These are phyloP conservation scores for Nematolebias whitei DNA, from an alignment of 2,113 vertebrate species.

Conservation along the genomic window DNA sequence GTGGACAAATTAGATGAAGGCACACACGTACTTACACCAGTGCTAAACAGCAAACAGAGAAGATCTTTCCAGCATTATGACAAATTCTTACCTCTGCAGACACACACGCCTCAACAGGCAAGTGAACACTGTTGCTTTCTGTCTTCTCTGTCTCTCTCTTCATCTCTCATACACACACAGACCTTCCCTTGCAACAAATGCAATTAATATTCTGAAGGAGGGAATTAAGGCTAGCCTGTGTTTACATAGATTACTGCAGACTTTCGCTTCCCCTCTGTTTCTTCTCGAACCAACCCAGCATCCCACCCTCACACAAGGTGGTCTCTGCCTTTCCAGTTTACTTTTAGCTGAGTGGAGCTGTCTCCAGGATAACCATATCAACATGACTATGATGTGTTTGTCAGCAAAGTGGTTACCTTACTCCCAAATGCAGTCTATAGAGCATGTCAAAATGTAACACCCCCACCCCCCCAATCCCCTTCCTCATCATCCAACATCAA, in stretches of 20 bases:
- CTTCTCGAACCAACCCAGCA: background rate
- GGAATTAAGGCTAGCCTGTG: slow-evolving; percentile 43
- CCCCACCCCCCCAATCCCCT: no score
- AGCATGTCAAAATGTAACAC: background rate
- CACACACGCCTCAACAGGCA: slow-evolving; percentile 33
- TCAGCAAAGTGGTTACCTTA: slow-evolving; percentile 57
- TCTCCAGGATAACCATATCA: slow-evolving; percentile 52
- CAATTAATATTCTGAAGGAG: slow-evolving; percentile 73
- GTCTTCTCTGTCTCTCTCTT: no score
- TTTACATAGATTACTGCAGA: slow-evolving; percentile 62
- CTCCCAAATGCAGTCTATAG: slow-evolving; percentile 20
- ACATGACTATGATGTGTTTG: slow-evolving; percentile 42
- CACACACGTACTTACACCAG: slow-evolving; percentile 7
- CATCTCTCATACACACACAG: slow-evolving; percentile 14
- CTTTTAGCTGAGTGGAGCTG: slow-evolving; percentile 43
- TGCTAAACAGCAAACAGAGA: slow-evolving; percentile 49
- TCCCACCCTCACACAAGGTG: slow-evolving; percentile 34
- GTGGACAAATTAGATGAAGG: slow-evolving; percentile 56
- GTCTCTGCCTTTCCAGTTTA: slow-evolving; percentile 45
- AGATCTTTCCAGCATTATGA: slow-evolving; percentile 24
- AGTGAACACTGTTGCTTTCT: slow-evolving; percentile 12
- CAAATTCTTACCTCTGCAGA: slow-evolving; percentile 29
- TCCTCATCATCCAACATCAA: slow-evolving; percentile 9
- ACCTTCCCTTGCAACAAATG: slow-evolving; percentile 52
- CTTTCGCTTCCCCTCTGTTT: slow-evolving; percentile 23